phyloP scores from a whole-genome alignment of 2,888 invertebrate species.

The Gisinianus flammeolus region DNA sequence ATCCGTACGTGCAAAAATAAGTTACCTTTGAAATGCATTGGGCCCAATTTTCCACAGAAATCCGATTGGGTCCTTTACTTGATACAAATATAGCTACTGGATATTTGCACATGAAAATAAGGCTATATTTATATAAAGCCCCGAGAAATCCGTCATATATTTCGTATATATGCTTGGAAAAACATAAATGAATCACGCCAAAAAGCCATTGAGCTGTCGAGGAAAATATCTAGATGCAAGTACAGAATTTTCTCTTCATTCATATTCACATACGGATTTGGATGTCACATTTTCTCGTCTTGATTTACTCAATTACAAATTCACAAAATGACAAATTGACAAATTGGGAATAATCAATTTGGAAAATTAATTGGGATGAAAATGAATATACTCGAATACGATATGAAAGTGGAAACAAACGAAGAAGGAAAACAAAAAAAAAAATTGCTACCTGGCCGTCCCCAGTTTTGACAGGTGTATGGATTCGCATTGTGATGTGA shows the following conservation, averaged over 20 bases:
- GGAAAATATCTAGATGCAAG: background rate
- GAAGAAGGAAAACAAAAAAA: background rate
- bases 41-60: too few relatives aligned
- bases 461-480: conserved; percentile 36
- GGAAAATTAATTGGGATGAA: background rate
- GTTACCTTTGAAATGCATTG: too few relatives aligned
- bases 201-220: background rate
- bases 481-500: conserved; percentile 40
- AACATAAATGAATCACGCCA: conserved; percentile 3
- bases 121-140: too few relatives aligned
- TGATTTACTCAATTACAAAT: background rate
- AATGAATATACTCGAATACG: background rate
- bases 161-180: too few relatives aligned
- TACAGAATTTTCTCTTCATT: background rate
- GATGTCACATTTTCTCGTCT: background rate
- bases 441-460: conserved; percentile 33
- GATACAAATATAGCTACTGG: too few relatives aligned
- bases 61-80: too few relatives aligned
- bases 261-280: background rate
- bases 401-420: background rate
- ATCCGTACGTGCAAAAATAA: too few relatives aligned
- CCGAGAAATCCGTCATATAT: too few relatives aligned
- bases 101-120: too few relatives aligned
- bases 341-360: background rate
- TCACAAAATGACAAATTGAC: background rate